Base-by-base conservation (phyloP, 2,888 invertebrate genomes). In the Zygothrica quintamaculata region DNA sequence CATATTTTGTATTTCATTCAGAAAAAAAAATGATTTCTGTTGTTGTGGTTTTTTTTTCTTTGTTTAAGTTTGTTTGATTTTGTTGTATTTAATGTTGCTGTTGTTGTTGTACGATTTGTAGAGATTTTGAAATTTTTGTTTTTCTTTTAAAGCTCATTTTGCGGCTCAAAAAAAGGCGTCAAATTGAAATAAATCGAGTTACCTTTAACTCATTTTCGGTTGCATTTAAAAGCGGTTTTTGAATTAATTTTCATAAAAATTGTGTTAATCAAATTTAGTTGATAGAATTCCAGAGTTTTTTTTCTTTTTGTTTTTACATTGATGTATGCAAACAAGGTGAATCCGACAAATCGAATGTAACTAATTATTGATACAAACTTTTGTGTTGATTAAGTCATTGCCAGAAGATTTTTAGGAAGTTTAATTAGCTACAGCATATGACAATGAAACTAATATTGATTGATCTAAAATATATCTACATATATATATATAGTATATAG, bases 111-210 rank as follows among this genome's bases (percentile, higher is more conserved):
- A n/a, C n/a, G n/a, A n/a, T n/a, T n/a, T n/a, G n/a, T n/a, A n/a
- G n/a, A 50, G 6, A 60, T 69, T 65, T 60, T 37, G 74, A 33
- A 74, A 74, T 73, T 37, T 22, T 29, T 56, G 55, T 34, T 68
- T 72, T 73, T 68, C 58, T 67, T 46, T 46, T 36, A 13, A 11
- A 47, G 26, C 64, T 57, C 65, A 58, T 34, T 11, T 34, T 42
- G 11, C 9, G 11, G 13, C 33, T 34, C 34, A 40, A 29, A 48
- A 37, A 55, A 66, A 71, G 40, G 47, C 52, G 58, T 44, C 15
- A 66, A 65, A 79, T 68, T 72, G 34, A 82, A 74, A 74, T 58
- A 64, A 74, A 76, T 65, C 56, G 58, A 34, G 40, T 71, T n/a
- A n/a, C n/a, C n/a, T 62, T 42, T 48, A 50, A 50, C 42, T 26